Percentiles rank a stretch among this genome's conserved stretches.
phyloP scores from a whole-genome alignment of 1,140 invertebrate species.

The Pogonus chalceus region DNA sequence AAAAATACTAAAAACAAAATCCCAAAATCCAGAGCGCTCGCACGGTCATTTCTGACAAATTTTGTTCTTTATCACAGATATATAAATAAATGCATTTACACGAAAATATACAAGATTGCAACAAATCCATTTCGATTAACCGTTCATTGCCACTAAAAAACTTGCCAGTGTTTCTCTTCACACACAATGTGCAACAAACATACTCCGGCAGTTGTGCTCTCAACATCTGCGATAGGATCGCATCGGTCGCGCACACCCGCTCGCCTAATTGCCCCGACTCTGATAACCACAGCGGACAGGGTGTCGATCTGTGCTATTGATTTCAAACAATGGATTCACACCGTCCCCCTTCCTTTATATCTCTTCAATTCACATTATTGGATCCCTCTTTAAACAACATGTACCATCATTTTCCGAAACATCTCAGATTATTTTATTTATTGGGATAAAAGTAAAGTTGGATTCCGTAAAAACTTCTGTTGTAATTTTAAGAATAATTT shows the following conservation, averaged over 20 bases:
- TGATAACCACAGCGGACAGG: conserved; percentile 22
- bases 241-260: not conserved
- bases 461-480: too few species aligned
- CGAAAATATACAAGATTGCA: conserved; percentile 34
- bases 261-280: conserved; percentile 12
- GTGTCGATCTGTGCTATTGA: conserved; percentile 22
- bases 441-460: too few species aligned
- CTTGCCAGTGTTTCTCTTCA: too few species aligned
- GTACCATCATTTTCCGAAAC: not conserved
- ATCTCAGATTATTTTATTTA: too few species aligned
- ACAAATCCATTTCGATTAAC: conserved; percentile 17
- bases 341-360: not conserved
- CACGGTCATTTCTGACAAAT: conserved; percentile 22
- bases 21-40: conserved; percentile 11
- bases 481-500: too few species aligned
- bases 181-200: too few species aligned
- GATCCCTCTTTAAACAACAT: not conserved
- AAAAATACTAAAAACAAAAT: not conserved
- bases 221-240: not conserved
- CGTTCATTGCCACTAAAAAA: conserved; percentile 19
- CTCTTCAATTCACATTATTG: not conserved
- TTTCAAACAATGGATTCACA: conserved; percentile 29
- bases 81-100: conserved; percentile 49
- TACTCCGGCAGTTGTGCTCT: too few species aligned
- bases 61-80: conserved; percentile 48